Evolutionary conservation across 2,888 invertebrate species (phyloP), one percentile per base, ranked within the genome.

Genomic region (Drosophila atroscutellata): DNA sequence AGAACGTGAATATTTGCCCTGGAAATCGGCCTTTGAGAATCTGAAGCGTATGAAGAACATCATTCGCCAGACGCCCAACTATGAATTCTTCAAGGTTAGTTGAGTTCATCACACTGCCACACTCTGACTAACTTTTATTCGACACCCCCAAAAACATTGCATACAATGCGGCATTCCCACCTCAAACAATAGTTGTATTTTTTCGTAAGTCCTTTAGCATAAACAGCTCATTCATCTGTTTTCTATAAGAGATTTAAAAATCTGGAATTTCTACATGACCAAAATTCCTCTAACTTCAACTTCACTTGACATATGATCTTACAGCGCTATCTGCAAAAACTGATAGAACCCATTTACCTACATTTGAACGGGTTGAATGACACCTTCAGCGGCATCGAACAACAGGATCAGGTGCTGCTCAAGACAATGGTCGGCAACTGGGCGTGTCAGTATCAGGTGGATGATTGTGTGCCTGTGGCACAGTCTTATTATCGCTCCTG

Each of bases 391-490:
- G 92, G 93, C 15, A 94, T 94, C 2, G 93, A 94, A 8, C 94
- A 94, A 72, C 91, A 95, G 72, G 94, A 95, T 71, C 94, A 94
- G 49, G 94, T 95, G 0, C 95, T 95, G 91, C 94, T 95, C 90
- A 95, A 95, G 93, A 94, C 91, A 0, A 77, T 93, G 72, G 90
- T 93, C 30, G 91, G 90, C 45, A 88, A 90, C 39, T 93, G 93
- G 93, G 95, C 96, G 5, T 96, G 96, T 81, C 94, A 94, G 13
- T 94, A 95, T 88, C 94, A 95, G 75, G 94, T 96, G 32, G 93
- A 93, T 0, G 94, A 95, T 54, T 96, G 95, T 77, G 94, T 96
- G 45, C 92, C 94, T 62, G 94, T 95, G 77, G 94, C 96, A 0
- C 93, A 94, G 8, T 92, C 94, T 36, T 93, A 96, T 71, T 96